Conservation (phyloP, 2,797 vertebrate genomes). For the Adelosebastes latens region DNA sequence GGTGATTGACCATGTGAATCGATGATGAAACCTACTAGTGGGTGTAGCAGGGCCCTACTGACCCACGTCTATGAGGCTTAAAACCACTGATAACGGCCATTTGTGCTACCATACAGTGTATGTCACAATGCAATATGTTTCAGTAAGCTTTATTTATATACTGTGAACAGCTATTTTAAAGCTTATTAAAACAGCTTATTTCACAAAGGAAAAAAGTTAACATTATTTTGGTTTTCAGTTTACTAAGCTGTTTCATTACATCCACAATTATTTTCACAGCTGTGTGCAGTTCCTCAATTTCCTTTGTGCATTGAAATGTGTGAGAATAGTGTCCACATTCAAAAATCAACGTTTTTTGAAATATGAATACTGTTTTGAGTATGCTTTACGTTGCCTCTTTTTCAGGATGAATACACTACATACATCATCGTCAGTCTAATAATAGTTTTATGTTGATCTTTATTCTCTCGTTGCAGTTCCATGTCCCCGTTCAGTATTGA, state of each 20-base stretch:
- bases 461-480: conserved; percentile 83
- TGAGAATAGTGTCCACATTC: neutral
- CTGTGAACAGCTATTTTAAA: neutral
- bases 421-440: neutral
- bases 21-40: too few relatives aligned
- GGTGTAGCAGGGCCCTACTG: too few relatives aligned
- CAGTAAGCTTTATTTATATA: neutral
- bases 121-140: neutral
- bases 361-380: neutral
- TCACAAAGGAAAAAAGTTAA: neutral
- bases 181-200: too few relatives aligned
- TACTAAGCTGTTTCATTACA: neutral
- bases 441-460: neutral
- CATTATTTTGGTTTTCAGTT: neutral
- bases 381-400: neutral
- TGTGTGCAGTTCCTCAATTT: neutral
- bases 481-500: conserved; percentile 99
- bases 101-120: neutral
- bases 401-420: neutral
- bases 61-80: too few relatives aligned
- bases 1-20: too few relatives aligned
- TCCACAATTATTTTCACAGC: neutral
- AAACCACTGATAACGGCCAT: too few relatives aligned
- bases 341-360: neutral
- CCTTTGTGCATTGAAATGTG: neutral